phyloP scores from a whole-genome alignment of 2,888 invertebrate species.

The Drosophila mulleri region DNA sequence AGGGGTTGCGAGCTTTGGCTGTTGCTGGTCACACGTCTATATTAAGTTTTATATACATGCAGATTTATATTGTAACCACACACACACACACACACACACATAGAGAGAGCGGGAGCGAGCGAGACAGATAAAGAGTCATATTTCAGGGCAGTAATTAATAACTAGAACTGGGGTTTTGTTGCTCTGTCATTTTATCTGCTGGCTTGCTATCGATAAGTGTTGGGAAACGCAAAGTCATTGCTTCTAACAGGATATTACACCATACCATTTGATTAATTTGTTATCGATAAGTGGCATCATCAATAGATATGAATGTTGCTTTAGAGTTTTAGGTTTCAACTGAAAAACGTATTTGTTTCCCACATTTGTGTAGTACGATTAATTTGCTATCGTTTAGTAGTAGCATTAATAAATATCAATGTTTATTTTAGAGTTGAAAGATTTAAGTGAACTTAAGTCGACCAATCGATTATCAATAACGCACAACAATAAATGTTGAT shows the following conservation, averaged over 20 bases:
- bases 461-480: too few relatives aligned
- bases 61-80: conserved; percentile 30
- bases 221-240: neutral
- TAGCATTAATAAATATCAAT: too few relatives aligned
- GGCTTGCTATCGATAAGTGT: conserved; percentile 17
- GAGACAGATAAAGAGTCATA: neutral
- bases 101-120: neutral
- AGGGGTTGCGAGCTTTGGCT: conserved; percentile 8
- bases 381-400: too few relatives aligned
- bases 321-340: too few relatives aligned
- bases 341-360: too few relatives aligned
- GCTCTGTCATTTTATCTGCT: conserved; percentile 8
- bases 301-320: too few relatives aligned
- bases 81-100: neutral
- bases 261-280: too few relatives aligned
- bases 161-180: conserved; percentile 42
- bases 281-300: too few relatives aligned
- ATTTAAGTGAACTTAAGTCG: too few relatives aligned
- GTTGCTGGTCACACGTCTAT: conserved; percentile 36
- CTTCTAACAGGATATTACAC: neutral
- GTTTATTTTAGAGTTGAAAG: too few relatives aligned
- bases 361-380: too few relatives aligned
- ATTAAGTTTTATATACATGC: conserved; percentile 45
- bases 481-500: too few relatives aligned
- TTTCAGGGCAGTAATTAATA: conserved; percentile 53